A percentile compares a stretch with the other conserved stretches of the same genome.
These are phyloP conservation scores for Cataglyphis livida DNA, from an alignment of 2,888 invertebrate species.

Conservation along the genomic window DNA sequence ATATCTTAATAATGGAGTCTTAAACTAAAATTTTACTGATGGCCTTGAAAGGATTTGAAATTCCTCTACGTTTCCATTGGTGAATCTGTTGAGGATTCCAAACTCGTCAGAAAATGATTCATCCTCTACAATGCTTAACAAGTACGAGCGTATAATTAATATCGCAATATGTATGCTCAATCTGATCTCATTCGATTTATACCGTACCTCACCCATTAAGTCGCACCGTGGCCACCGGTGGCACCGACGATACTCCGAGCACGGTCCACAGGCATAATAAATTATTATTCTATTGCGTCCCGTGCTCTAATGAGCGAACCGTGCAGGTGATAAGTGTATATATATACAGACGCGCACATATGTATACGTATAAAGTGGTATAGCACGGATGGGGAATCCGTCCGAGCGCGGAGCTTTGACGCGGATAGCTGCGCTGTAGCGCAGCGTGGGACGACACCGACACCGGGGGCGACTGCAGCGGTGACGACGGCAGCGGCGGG, in stretches of 20 bases:
- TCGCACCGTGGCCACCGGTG: slow-evolving; percentile 2
- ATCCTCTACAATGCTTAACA: background rate
- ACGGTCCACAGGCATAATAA: slow-evolving; percentile 40
- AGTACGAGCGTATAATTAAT: background rate
- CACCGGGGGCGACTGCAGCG: slow-evolving; percentile 49
- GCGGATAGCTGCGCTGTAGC: slow-evolving; percentile 70
- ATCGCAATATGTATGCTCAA: background rate
- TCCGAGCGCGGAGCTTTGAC: slow-evolving; percentile 77
- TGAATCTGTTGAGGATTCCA: background rate
- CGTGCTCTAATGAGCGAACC: slow-evolving; percentile 42
- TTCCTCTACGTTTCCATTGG: background rate
- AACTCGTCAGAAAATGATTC: background rate
- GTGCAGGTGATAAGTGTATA: slow-evolving; percentile 8
- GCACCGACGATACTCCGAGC: background rate
- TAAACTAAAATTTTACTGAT: background rate
- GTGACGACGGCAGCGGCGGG: slow-evolving; percentile 43
- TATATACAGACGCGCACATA: slow-evolving; percentile 16
- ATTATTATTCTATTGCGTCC: slow-evolving; percentile 51
- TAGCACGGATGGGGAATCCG: slow-evolving; percentile 58
- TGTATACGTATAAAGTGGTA: background rate
- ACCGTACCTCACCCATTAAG: slow-evolving; percentile 20
- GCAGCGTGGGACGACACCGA: slow-evolving; percentile 54
- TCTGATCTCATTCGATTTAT: slow-evolving; percentile 31
- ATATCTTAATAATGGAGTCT: background rate
- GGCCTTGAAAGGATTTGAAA: background rate